Percentiles rank a stretch among this genome's conserved stretches.
phyloP scores from a whole-genome alignment of 2,888 invertebrate species.

The Ophion ventricosus region DNA sequence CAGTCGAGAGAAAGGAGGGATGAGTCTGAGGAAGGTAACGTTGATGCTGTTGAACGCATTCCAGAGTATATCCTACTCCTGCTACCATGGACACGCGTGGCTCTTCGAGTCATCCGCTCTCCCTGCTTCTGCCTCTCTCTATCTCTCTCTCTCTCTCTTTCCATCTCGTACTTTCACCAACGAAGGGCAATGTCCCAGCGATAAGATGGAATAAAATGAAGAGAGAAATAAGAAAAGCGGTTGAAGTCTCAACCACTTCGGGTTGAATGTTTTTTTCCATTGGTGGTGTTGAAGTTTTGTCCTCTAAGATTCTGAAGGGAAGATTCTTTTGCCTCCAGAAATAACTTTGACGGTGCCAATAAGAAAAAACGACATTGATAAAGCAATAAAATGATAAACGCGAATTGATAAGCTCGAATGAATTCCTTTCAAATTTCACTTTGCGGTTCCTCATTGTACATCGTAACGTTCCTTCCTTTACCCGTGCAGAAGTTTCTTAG shows the following conservation, averaged over 20 bases:
- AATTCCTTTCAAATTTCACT: slow-evolving; percentile 31
- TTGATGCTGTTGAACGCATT: slow-evolving; percentile 60
- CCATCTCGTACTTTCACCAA: neutral
- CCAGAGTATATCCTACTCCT: slow-evolving; percentile 50
- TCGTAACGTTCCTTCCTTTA: neutral
- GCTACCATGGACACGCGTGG: slow-evolving; percentile 35
- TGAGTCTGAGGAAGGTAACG: slow-evolving; percentile 40
- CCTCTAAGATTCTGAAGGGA: slow-evolving; percentile 28
- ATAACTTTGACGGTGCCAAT: slow-evolving; percentile 34
- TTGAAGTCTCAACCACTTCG: slow-evolving; percentile 46
- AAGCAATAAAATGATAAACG: slow-evolving; percentile 34
- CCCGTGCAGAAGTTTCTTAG: no score
- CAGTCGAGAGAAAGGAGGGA: slow-evolving; percentile 42
- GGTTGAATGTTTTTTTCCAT: slow-evolving; percentile 21
- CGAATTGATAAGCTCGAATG: slow-evolving; percentile 25
- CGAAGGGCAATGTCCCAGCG: slow-evolving; percentile 62
- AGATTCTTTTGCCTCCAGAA: slow-evolving; percentile 28
- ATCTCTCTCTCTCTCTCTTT: neutral
- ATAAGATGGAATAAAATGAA: slow-evolving; percentile 59
- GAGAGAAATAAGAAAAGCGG: slow-evolving; percentile 45
- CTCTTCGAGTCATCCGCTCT: slow-evolving; percentile 42
- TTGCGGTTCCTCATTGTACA: slow-evolving; percentile 11
- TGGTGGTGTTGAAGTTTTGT: slow-evolving; percentile 32
- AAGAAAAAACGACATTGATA: slow-evolving; percentile 38
- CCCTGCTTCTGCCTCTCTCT: neutral